Base-by-base conservation (phyloP, 2,113 vertebrate genomes). In the Clarias macrocephalus region DNA sequence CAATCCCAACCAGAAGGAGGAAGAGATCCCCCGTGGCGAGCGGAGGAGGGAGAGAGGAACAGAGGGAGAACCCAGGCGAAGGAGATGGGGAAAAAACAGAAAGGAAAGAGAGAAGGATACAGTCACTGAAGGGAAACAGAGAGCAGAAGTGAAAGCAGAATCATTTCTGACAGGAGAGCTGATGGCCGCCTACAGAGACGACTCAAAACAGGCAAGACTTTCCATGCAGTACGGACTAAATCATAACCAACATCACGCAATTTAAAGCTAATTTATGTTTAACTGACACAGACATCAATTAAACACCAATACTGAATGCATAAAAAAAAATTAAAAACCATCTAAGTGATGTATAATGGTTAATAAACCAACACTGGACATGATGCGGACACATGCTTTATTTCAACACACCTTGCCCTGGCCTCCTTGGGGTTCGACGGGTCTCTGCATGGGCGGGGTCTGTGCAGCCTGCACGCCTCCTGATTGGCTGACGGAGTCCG, bases 391-490 rank as follows among this genome's bases (percentile, higher is more conserved):
- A 48, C 15, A 25, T 9, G 25, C 25, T 12, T 33, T 25, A 30
- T 18, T 30, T 68, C 42, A 77, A 87, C 93, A 90, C 90, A 98
- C 97, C 96, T 98, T 98, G 92, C 97, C 95, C 81, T 96, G 96
- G 79, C 96, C 96, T n/a, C 97, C 97, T 91, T 97, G 97, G 57
- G 97, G 96, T 90, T 98, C 97, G 9, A 97, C 97, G 0, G 97
- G 96, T 87, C 97, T 95, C 93, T 98, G 97, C 96, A 97, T 97
- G 9, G 97, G 97, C n/a, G 97, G 97, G 23, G 97, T 98, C 92
- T 97, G 97, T 2, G 95, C 93, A 70, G 95, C 94, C 90, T 95
- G 93, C 89, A 85, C 90, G 21, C 62, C 89, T 87, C 94, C 95
- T 30, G 95, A 95, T 72, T 95, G 95, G 88, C 94, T 94, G 68